Conservation (phyloP, 2,888 invertebrate species). For the Athripsodes cinereus region DNA sequence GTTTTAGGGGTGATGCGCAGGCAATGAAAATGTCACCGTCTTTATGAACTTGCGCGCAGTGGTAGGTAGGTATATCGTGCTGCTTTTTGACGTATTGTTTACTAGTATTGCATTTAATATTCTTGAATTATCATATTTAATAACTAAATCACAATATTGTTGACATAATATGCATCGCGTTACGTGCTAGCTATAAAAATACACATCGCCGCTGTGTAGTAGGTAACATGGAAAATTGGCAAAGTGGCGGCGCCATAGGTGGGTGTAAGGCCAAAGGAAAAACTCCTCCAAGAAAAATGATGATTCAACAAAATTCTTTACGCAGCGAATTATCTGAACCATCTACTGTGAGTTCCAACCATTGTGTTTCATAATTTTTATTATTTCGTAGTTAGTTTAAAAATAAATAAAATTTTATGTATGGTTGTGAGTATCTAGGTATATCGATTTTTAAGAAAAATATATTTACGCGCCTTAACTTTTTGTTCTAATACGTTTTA, state of each 20-base stretch:
- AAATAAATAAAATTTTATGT: no score
- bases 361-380: not conserved
- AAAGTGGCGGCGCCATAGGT: slow-evolving; percentile 1
- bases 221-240: not conserved
- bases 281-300: slow-evolving; percentile 1
- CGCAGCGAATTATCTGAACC: slow-evolving; percentile 2
- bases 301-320: not conserved
- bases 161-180: no score
- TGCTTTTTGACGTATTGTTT: not conserved
- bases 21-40: not conserved
- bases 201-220: not conserved
- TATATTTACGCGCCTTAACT: not conserved
- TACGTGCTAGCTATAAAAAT: no score
- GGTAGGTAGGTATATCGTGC: not conserved
- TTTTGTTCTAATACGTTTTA: no score
- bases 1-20: not conserved
- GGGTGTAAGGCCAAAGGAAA: not conserved
- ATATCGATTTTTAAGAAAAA: not conserved
- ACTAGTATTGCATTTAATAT: not conserved
- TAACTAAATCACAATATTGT: no score
- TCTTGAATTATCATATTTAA: no score
- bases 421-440: not conserved
- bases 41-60: not conserved
- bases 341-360: not conserved
- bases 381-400: not conserved